phyloP scores from a whole-genome alignment of 2,888 invertebrate genomes.

The Drosophila putrida region DNA sequence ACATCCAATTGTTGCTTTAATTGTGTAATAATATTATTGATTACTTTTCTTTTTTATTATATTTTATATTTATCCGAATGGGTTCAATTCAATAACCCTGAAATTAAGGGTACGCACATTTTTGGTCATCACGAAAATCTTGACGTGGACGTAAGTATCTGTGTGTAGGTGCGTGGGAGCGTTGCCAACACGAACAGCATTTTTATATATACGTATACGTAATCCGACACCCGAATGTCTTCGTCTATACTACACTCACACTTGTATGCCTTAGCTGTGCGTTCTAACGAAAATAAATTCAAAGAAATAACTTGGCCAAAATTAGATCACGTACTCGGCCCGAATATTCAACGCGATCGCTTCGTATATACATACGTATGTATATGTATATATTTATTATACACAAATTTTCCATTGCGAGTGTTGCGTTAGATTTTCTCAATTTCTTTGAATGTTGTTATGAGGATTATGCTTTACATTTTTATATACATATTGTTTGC shows the following conservation, averaged over 20 bases:
- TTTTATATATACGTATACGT: conserved; percentile 68
- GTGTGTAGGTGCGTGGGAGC: conserved; percentile 52
- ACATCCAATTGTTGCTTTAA: conserved; percentile 7
- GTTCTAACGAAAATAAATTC: conserved; percentile 72
- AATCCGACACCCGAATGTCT: conserved; percentile 78
- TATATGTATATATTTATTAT: neutral
- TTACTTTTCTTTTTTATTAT: conserved; percentile 6
- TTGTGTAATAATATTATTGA: conserved; percentile 16
- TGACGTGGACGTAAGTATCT: conserved; percentile 48
- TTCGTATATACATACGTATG: conserved; percentile 7
- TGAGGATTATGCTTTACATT: conserved; percentile 13
- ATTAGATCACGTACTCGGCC: conserved; percentile 79
- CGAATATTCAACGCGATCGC: conserved; percentile 20
- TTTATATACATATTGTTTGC: conserved; percentile 47
- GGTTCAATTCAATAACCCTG: conserved; percentile 76
- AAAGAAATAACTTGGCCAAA: conserved; percentile 82
- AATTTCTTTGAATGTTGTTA: conserved; percentile 29
- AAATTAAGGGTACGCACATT: conserved; percentile 76
- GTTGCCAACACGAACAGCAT: conserved; percentile 57
- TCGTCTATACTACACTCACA: conserved; percentile 38
- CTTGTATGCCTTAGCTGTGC: conserved; percentile 40
- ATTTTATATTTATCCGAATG: conserved; percentile 44
- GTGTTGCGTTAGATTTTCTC: conserved; percentile 36
- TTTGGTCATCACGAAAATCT: conserved; percentile 74
- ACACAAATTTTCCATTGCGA: conserved; percentile 49